Conservation (phyloP, 2,888 invertebrate species). For the Megalurothrips usitatus region DNA sequence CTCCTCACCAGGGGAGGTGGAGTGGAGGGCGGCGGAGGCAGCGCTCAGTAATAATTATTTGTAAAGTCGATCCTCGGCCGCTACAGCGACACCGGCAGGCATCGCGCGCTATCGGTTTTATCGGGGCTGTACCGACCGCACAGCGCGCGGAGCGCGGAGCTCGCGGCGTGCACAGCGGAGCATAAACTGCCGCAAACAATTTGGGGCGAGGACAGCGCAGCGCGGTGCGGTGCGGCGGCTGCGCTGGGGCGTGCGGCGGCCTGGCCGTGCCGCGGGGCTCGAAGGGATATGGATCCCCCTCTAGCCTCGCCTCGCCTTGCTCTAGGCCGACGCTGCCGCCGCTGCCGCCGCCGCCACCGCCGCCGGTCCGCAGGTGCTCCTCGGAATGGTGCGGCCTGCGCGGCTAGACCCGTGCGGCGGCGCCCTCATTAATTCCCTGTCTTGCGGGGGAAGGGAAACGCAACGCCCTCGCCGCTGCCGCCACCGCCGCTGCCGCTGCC, state of each 20-base stretch:
- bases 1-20: neutral
- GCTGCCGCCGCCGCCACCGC: neutral
- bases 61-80: neutral
- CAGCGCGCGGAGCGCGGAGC: neutral
- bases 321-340: too few species aligned
- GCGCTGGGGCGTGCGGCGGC: too few species aligned
- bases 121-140: neutral
- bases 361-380: too few species aligned
- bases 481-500: too few species aligned
- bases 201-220: neutral
- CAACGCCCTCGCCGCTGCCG: too few species aligned
- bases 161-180: neutral
- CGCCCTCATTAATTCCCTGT: neutral
- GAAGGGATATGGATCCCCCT: too few species aligned
- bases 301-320: too few species aligned
- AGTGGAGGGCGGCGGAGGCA: neutral
- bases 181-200: constrained; percentile 22
- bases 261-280: too few species aligned
- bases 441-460: neutral
- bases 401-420: too few species aligned
- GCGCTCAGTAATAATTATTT: constrained; percentile 14
- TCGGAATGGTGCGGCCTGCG: too few species aligned
- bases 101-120: neutral
- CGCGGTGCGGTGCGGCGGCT: neutral
- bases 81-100: too few species aligned